Evolutionary conservation across 2,888 invertebrate species (phyloP).

Genomic region (Tupiocoris notatus): DNA sequence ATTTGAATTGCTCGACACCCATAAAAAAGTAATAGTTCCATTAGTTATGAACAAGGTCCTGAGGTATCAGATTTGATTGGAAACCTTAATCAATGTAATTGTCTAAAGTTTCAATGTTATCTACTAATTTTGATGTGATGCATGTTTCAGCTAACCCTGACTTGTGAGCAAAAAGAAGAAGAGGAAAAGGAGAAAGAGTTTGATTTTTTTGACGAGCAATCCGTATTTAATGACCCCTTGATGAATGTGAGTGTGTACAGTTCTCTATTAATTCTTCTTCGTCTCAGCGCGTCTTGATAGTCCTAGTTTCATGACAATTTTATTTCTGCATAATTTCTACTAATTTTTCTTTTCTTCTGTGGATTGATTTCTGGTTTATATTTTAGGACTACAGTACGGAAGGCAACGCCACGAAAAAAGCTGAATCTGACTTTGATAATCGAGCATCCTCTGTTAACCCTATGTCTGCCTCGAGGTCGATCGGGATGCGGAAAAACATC

Average conservation of each 20-base stretch:
- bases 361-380: no score
- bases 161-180: conserved; percentile 55
- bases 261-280: neutral
- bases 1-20: no score
- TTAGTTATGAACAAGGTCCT: no score
- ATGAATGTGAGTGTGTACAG: conserved; percentile 25
- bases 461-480: conserved; percentile 4
- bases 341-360: no score
- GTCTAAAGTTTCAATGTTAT: no score
- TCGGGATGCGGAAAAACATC: conserved; percentile 31
- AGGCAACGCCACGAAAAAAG: neutral
- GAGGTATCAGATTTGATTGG: no score
- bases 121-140: no score
- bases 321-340: no score
- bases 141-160: conserved; percentile 52
- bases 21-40: no score
- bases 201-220: conserved; percentile 87
- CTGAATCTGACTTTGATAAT: neutral
- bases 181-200: conserved; percentile 70
- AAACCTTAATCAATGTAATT: no score
- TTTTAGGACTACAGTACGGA: neutral
- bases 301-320: no score
- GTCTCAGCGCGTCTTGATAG: no score
- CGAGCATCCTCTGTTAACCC: neutral
- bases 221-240: conserved; percentile 29